phyloP scores from a whole-genome alignment of 1,140 invertebrate genomes.

The Eufriesea mexicana region DNA sequence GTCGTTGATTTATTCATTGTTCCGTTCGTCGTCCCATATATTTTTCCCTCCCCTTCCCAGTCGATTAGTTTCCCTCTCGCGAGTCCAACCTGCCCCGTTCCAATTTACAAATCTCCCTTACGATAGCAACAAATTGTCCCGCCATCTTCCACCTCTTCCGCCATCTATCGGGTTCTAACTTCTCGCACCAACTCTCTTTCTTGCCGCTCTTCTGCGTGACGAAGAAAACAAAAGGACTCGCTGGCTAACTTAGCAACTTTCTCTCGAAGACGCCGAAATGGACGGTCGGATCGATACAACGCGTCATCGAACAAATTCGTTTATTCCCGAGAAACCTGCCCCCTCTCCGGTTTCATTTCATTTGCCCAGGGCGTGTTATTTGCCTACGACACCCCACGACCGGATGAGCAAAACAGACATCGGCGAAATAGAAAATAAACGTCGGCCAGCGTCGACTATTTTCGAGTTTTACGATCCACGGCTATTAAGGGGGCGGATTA shows the following conservation, averaged over 20 bases:
- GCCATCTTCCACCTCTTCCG: too few relatives aligned
- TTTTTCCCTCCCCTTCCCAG: neutral
- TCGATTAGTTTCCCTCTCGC: neutral
- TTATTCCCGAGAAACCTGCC: neutral
- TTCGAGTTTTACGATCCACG: neutral
- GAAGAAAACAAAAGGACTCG: too few relatives aligned
- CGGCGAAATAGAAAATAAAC: neutral
- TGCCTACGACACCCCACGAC: neutral
- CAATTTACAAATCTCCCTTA: neutral
- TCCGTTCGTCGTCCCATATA: neutral
- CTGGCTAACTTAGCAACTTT: too few relatives aligned
- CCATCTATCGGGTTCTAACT: too few relatives aligned
- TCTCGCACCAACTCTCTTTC: too few relatives aligned
- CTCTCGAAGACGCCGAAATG: neutral
- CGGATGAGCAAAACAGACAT: neutral
- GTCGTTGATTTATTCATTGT: conserved; percentile 14
- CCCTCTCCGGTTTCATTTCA: neutral
- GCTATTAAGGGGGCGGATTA: neutral
- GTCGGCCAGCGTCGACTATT: neutral
- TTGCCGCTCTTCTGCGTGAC: too few relatives aligned
- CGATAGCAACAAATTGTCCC: neutral
- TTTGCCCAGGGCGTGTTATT: neutral
- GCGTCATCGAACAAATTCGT: neutral
- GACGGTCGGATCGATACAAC: neutral
- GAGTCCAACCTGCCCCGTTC: neutral